A percentile compares a stretch with the other conserved stretches of the same genome.
These are phyloP conservation scores for Nemotelus nigrinus DNA, from an alignment of 2,888 invertebrate genomes.

Conservation along the genomic window DNA sequence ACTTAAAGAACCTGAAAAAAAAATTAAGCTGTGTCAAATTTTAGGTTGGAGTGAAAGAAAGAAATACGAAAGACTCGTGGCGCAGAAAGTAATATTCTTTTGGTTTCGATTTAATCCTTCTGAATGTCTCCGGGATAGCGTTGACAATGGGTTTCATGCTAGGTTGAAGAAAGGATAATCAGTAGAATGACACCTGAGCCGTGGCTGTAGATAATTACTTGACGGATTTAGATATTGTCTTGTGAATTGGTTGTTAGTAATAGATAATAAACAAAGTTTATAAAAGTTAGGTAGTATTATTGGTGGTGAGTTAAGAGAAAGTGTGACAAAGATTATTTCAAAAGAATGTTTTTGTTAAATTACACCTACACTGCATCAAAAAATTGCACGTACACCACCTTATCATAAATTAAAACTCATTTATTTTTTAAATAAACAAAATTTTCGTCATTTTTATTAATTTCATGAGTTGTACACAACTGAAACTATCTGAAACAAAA, in stretches of 20 bases:
- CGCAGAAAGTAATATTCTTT: conserved; percentile 5
- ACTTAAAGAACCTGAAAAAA: conserved; percentile 1
- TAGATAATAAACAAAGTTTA: conserved; percentile 17
- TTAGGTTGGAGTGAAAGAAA: too few species aligned
- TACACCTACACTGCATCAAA: too few species aligned
- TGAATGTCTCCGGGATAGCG: conserved; percentile 3
- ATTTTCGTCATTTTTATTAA: too few species aligned
- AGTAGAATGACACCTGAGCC: conserved; percentile 22
- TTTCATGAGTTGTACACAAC: too few species aligned
- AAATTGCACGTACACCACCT: too few species aligned
- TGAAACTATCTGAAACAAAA: too few species aligned
- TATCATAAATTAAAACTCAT: too few species aligned
- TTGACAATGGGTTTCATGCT: conserved; percentile 22
- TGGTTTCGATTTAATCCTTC: background rate
- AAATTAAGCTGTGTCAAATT: background rate
- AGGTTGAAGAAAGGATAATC: conserved; percentile 9
- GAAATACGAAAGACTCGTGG: background rate
- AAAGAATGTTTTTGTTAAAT: background rate
- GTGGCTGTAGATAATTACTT: conserved; percentile 15
- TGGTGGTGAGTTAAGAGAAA: background rate
- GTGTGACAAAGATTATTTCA: background rate
- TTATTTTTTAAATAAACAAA: too few species aligned
- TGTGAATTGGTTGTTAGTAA: background rate
- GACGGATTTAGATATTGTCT: conserved; percentile 19
- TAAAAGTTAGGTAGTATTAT: background rate